Evolutionary conservation across 2,888 invertebrate genomes (phyloP), one percentile per base, ranked within the genome.

Genomic region (Dynastes hyllus): DNA sequence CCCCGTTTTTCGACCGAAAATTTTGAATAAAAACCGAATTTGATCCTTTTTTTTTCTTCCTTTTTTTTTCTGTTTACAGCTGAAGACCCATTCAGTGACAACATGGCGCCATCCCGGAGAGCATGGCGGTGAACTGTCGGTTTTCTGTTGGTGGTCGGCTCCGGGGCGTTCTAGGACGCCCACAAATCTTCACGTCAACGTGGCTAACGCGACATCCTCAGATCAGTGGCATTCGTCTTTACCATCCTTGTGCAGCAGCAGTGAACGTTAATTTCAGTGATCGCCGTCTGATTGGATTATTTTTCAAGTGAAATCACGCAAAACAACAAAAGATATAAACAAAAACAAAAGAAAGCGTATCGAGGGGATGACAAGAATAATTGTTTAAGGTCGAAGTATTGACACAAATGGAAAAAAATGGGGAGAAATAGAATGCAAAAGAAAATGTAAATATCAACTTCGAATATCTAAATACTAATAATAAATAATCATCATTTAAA

Each of bases 121-220:
- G 84, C 92, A 94, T 88, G 93, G 93, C 84, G 94, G 94, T 71
- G 95, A 95, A 90, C 91, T 94, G 83, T 94, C 94, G 85, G 94
- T 95, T 81, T 95, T 93, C 90, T 95, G 95, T 90, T 95, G 95
- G 95, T 95, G 94, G n/a, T n/a, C 86, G 87, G 86, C 87, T 78
- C 83, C 83, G 83, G 88, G 88, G 87, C 87, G 88, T 80, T 84
- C 86, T 32, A 80, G 82, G 76, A 85, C 87, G 87, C 86, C 87
- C 86, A 69, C 73, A 8, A 65, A 51, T 27, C 58, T 63, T 53
- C 70, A 53, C 70, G 69, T 55, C 78, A 78, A 77, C 77, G 73
- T 80, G 76, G 78, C 71, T 63, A 80, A 81, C 50, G 55, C 81
- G 75, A 58, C 80, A 75, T 76, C 53, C n/a, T 53, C 80, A 40